Percentiles rank a stretch among this genome's conserved stretches.
phyloP scores from a whole-genome alignment of 2,888 invertebrate genomes.

The Plusia festucae region DNA sequence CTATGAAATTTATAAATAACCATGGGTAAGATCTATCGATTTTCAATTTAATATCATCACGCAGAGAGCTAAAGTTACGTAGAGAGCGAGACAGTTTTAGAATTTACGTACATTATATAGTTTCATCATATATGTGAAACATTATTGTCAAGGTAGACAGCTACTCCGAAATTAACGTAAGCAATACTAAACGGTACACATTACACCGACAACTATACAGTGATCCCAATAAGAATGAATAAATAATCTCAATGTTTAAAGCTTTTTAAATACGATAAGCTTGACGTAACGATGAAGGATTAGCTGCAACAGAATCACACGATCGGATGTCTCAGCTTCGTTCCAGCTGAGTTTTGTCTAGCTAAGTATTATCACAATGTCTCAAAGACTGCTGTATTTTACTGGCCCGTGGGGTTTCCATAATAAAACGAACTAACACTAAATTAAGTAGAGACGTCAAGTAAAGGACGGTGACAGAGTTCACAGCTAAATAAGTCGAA shows the following conservation, averaged over 20 bases:
- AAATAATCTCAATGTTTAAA: conserved; percentile 89
- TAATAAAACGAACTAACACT: conserved; percentile 83
- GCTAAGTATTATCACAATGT: conserved; percentile 87
- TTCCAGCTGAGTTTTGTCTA: conserved; percentile 67
- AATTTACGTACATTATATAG: conserved; percentile 61
- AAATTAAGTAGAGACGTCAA: conserved; percentile 87
- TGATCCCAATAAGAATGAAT: conserved; percentile 79
- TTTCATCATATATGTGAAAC: conserved; percentile 62
- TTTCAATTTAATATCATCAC: conserved; percentile 61
- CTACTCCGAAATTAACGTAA: conserved; percentile 63
- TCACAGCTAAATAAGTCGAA: conserved; percentile 68
- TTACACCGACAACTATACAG: conserved; percentile 67
- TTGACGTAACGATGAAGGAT: conserved; percentile 67
- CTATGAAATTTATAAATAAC: conserved; percentile 49
- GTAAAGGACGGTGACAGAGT: conserved; percentile 84
- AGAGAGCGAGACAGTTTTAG: conserved; percentile 79
- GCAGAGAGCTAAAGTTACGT: conserved; percentile 77
- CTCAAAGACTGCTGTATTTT: conserved; percentile 85
- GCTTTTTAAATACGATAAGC: conserved; percentile 83
- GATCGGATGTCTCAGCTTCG: conserved; percentile 57
- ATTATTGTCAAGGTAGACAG: conserved; percentile 81
- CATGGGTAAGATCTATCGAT: conserved; percentile 54
- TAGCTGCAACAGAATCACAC: conserved; percentile 76
- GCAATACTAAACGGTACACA: conserved; percentile 66
- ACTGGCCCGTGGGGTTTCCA: conserved; percentile 85